Conservation (phyloP, 1,140 invertebrate genomes). For the Eubasilissa regina region DNA sequence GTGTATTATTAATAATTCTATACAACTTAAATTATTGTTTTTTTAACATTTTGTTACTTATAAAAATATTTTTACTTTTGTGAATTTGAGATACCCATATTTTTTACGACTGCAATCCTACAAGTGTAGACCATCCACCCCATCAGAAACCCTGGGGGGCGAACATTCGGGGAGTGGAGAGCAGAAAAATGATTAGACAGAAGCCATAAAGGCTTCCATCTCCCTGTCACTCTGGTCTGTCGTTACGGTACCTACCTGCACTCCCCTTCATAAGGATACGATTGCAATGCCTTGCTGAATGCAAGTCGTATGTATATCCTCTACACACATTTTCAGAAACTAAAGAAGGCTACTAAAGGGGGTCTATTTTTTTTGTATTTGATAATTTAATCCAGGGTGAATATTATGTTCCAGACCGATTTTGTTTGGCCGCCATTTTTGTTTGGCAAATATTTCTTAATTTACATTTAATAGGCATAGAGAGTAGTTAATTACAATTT, state of each 20-base stretch:
- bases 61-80: no score
- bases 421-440: no score
- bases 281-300: slow-evolving; percentile 23
- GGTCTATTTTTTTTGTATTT: background rate
- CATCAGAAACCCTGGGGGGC: background rate
- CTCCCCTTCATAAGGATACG: background rate
- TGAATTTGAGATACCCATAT: background rate
- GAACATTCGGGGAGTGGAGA: background rate
- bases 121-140: background rate
- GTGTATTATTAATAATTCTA: no score
- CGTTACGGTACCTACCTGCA: background rate
- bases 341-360: background rate
- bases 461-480: no score
- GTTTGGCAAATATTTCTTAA: no score
- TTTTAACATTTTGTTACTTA: no score
- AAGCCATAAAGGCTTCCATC: slow-evolving; percentile 35
- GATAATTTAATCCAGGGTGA: background rate
- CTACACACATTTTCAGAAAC: slow-evolving; percentile 11
- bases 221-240: background rate
- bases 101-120: slow-evolving; percentile 10
- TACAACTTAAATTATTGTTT: no score
- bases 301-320: slow-evolving; percentile 12
- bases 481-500: no score
- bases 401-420: no score
- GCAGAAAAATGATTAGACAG: slow-evolving; percentile 43